Base-by-base conservation (phyloP, 2,797 vertebrate species). In the Tapirus indicus region DNA sequence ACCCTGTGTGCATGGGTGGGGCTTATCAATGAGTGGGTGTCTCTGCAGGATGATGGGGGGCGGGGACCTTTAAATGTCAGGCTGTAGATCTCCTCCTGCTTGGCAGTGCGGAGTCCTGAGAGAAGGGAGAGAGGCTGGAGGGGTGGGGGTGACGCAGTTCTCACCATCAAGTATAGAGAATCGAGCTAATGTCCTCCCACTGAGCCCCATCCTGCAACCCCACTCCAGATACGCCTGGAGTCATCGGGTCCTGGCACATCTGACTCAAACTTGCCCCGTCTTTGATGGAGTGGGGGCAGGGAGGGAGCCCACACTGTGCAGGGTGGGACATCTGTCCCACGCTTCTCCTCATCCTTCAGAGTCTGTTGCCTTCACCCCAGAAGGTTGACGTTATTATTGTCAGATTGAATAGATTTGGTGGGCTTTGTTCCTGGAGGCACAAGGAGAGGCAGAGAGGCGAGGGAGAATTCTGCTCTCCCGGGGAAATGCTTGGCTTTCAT, bases 71-170 rank as follows among this genome's bases (percentile, higher is more conserved):
- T 44, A 44, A 20, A 23, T 32, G 52, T n/a, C 77, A 47, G 82
- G 44, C 62, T 9, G 23, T 1, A 41, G 68, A 1, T 35, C 11
- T n/a, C 6, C 25, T 58, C 29, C 49, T 52, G 17, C 29, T 13
- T 12, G 3, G 14, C 18, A 49, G 56, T 6, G 14, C 38, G 21
- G 49, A 38, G 35, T 25, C 66, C 16, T 27, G 27, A 44, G 54
- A 54, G 44, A 72, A 62, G 16, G 44, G 32, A 32, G 32, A 32
- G 32, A 12, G 78, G n/a, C 69, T 52, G 16, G 1, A 47, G 69
- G 35, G 44, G 5, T 3, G 0, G 49, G 27, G 17, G 11, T 27
- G 16, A 44, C 2, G 0, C 23, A 6, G 12, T 32, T 12, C 32
- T 9, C 44, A 47, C 9, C 32, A 54, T 49, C 7, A 2, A 16